A percentile compares a stretch with the other conserved stretches of the same genome.
phyloP scores from a whole-genome alignment of 2,797 vertebrate species.

The Sarcophilus harrisii region DNA sequence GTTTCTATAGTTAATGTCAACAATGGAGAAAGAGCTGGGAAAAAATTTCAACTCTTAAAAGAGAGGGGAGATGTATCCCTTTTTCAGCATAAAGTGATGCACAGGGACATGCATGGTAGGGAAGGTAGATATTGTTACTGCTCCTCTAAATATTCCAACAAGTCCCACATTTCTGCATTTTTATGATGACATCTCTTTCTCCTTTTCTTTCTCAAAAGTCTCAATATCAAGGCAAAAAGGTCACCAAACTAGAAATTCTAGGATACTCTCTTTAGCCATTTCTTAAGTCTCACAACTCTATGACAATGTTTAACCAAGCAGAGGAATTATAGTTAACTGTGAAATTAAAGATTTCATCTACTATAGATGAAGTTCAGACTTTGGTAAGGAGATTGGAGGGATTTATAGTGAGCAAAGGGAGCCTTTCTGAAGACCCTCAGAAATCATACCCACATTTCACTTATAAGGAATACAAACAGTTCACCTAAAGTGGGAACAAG shows the following conservation, averaged over 20 bases:
- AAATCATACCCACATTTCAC: conserved; percentile 24
- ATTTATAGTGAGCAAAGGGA: neutral
- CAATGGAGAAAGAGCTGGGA: neutral
- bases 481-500: neutral
- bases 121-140: neutral
- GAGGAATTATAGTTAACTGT: conserved; percentile 2
- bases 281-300: neutral
- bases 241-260: neutral
- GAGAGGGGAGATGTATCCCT: neutral
- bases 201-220: neutral
- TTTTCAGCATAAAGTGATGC: neutral
- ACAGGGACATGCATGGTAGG: neutral
- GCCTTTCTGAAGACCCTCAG: neutral
- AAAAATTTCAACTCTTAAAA: neutral
- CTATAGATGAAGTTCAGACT: conserved; percentile 9
- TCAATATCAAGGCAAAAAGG: neutral
- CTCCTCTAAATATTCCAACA: neutral
- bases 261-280: neutral
- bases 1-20: neutral
- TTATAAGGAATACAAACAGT: conserved; percentile 8
- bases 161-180: neutral
- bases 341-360: conserved; percentile 23
- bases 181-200: neutral
- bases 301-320: neutral
- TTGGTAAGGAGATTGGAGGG: neutral